A percentile compares a stretch with the other conserved stretches of the same genome.
Conservation (phyloP, 1,140 invertebrate species). For the Atta cephalotes region DNA sequence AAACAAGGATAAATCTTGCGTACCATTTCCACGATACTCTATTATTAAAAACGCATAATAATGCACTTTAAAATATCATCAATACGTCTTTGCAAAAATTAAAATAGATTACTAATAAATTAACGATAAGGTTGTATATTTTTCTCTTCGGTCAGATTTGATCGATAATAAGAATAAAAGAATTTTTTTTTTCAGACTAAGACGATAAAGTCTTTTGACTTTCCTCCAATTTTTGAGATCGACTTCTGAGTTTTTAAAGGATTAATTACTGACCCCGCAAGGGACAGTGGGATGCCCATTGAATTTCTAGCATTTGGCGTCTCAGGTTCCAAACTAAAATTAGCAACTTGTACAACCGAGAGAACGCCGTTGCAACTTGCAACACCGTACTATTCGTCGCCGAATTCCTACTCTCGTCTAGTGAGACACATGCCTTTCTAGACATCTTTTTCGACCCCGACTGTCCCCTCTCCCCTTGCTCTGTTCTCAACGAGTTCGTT, state of each 20-base stretch:
- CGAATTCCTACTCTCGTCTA: constrained; percentile 52
- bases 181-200: background rate
- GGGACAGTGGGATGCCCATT: constrained; percentile 14
- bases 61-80: background rate
- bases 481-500: background rate
- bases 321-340: constrained; percentile 57
- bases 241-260: background rate
- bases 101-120: background rate
- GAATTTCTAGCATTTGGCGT: constrained; percentile 58
- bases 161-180: background rate
- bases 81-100: background rate
- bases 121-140: background rate
- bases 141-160: background rate
- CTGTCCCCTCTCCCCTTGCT: background rate
- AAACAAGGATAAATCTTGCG: background rate
- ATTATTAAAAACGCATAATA: background rate
- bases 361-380: constrained; percentile 59
- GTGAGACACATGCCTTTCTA: constrained; percentile 32
- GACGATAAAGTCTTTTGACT: background rate
- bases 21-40: background rate
- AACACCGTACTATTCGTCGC: constrained; percentile 26
- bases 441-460: constrained; percentile 35
- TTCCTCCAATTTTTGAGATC: background rate
- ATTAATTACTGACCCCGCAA: background rate
- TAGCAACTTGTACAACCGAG: constrained; percentile 46